Evolutionary conservation across 2,888 invertebrate species (phyloP).

Genomic region (Andrena chrysosceles): DNA sequence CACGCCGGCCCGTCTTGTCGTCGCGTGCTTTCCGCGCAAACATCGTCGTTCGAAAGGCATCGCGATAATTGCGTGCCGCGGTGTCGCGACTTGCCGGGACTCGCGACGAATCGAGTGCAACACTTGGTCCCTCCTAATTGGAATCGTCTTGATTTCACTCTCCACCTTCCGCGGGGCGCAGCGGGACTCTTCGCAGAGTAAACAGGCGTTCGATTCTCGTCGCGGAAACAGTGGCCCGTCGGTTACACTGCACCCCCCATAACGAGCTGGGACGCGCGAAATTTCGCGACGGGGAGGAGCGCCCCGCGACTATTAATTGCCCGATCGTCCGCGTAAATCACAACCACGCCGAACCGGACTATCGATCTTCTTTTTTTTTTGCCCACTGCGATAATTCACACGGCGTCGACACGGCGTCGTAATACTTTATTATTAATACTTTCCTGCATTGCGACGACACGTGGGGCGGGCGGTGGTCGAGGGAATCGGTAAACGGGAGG

Average conservation of each 20-base stretch:
- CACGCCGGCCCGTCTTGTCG: conserved; percentile 21
- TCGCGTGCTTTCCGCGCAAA: neutral
- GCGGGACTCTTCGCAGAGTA: too few relatives aligned
- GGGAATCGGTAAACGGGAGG: neutral
- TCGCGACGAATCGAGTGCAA: neutral
- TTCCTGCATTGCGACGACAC: conserved; percentile 36
- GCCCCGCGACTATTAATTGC: conserved; percentile 40
- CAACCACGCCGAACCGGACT: neutral
- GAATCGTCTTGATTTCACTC: conserved; percentile 2
- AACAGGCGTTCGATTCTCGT: neutral
- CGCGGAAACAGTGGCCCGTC: neutral
- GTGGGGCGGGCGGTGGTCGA: conserved; percentile 1
- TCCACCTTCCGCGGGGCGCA: neutral
- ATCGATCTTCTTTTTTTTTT: conserved; percentile 43
- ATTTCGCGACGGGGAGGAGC: conserved; percentile 6
- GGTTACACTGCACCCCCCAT: neutral
- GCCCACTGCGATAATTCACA: conserved; percentile 15
- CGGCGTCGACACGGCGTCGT: conserved; percentile 8
- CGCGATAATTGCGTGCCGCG: conserved; percentile 21
- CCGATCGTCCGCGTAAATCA: conserved; percentile 34
- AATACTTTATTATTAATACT: conserved; percentile 48
- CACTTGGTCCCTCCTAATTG: conserved; percentile 34
- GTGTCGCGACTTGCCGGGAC: neutral
- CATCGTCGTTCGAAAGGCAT: neutral
- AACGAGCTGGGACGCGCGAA: neutral